Evolutionary conservation across 2,888 invertebrate genomes (phyloP), one percentile per base, ranked within the genome.

Genomic region (Sarcophaga caerulescens): DNA sequence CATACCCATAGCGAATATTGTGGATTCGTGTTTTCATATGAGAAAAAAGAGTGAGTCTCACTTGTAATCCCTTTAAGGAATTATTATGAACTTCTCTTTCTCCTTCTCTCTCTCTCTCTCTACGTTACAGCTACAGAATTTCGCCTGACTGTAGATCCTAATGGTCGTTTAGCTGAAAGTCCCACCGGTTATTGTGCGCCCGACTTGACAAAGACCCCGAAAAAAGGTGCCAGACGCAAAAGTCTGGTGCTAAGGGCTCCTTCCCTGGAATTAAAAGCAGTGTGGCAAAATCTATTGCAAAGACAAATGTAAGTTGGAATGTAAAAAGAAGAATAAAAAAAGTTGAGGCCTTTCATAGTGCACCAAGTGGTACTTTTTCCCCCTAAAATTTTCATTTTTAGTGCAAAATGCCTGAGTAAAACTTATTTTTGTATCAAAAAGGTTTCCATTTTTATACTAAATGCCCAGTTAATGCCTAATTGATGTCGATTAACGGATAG

Each of bases 231-330:
- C 0, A 94, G 96, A 75, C 95, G 96, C 89, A 94, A 96, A 89
- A 96, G 96, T 23, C 93, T 97, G 17, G 95, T 96, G 2, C 93
- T 98, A 17, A 94, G 97, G 74, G 97, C 97, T 2, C 97, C 97
- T 0, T 97, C 96, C 1, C 94, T 96, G 83, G 97, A 97, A 92
- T 93, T 97, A 60, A 98, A 98, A 92, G 97, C 97, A 59, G 97
- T 97, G 11, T 98, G 97, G 97, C 97, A 97, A 93, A 97, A 97
- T 93, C 94, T 97, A 81, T 94, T 98, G 35, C 97, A 97, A 90
- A 94, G 97, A 87, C 97, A 97, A 94, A 97, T 97, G 97, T 97
- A 93, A 95, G 96, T 70, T 86, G 0, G 4, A 19, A 71, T 52
- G 5, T 52, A 52, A 52, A 35, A 8, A 35, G 1, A 35, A 35